Evolutionary conservation across 35 echinoderm and acorn worm species (phyloP), one percentile per base, ranked within the genome.

Genomic region (Apostichopus californicus): DNA sequence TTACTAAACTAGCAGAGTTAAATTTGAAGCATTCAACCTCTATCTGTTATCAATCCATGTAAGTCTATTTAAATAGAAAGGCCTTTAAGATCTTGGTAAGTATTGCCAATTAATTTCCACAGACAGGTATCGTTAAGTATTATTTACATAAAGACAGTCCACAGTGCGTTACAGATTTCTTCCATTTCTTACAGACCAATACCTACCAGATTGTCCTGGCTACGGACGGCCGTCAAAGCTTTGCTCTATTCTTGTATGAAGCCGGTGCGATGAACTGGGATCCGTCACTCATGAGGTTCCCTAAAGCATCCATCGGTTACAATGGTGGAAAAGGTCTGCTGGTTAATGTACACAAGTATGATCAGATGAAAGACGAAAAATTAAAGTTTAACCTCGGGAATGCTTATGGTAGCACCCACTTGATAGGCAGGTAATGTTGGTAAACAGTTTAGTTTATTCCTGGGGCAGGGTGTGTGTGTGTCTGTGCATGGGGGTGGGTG

Each of bases 121-220:
- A 46, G 34, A 46, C 34, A 46, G 34, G 34, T 46, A 46, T 46
- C 34, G 34, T 46, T 46, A 46, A 46, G 34, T 46, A 46, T 46
- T 46, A 46, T 46, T 46, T 46, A 46, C 34, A 46, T 46, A 46
- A 46, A 46, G 34, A 46, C 34, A 46, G 0, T 0, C 34, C 34
- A 46, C 34, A 46, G 34, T 46, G 34, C 71, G 1, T 75, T 0
- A 46, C 34, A 46, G 34, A 46, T 46, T 46, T 46, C 4, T 22
- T 80, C 55, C 80, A 17, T 83, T 8, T 20, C 58, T 87, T 55
- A 2, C 88, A 98, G 95, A 79, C 87, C 5, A 94, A 94, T 15
- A 98, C 97, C 21, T 98, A 95, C 83, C 97, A 98, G 93, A 95
- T 93, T 8, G 95, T 73, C 1, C 79, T 98, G 11, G 58, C 94